Evolutionary conservation across 2,113 vertebrate genomes (phyloP).

Genomic region (Anas platyrhynchos): DNA sequence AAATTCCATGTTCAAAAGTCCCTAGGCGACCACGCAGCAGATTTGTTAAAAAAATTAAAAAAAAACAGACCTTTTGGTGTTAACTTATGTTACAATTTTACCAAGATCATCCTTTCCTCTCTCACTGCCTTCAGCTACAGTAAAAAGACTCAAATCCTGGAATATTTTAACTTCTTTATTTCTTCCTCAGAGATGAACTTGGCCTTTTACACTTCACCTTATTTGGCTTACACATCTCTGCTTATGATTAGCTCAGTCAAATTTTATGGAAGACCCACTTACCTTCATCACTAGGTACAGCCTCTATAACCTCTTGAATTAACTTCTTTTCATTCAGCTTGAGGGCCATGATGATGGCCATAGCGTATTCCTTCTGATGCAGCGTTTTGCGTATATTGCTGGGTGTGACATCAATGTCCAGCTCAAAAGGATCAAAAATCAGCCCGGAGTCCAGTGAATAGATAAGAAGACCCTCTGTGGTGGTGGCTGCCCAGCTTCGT

Average conservation of each 20-base stretch:
- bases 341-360: conserved; percentile 90
- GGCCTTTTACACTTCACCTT: background rate
- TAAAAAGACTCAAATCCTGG: background rate
- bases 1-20: background rate
- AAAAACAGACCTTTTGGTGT: too few species aligned
- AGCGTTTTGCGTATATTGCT: conserved; percentile 82
- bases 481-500: conserved; percentile 93
- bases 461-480: conserved; percentile 93
- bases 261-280: conserved; percentile 15
- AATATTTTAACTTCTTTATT: too few species aligned
- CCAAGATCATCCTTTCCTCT: background rate
- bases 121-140: background rate
- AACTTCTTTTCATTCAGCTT: conserved; percentile 89
- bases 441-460: conserved; percentile 90
- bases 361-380: conserved; percentile 78
- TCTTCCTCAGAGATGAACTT: background rate
- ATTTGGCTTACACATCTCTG: background rate
- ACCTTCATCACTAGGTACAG: conserved; percentile 87
- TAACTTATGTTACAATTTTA: too few species aligned
- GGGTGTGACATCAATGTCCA: conserved; percentile 92
- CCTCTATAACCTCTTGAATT: conserved; percentile 88
- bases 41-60: too few species aligned
- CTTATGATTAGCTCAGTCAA: background rate
- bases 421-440: conserved; percentile 93
- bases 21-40: background rate